Base-by-base conservation (phyloP, 2,888 invertebrate genomes). In the Crocallis elinguaria region DNA sequence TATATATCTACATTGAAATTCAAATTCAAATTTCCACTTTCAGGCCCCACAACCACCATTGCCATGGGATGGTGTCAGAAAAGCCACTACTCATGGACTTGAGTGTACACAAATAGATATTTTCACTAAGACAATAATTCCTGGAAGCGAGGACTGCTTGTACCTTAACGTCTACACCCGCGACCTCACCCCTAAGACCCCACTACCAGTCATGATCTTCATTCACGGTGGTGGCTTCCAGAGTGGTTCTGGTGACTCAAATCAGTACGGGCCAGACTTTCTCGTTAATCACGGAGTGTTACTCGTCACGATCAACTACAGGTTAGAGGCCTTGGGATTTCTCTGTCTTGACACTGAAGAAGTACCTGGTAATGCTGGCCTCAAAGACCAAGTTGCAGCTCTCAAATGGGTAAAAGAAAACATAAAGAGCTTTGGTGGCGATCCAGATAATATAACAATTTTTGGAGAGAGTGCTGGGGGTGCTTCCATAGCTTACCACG, bases 391-490 rank as follows among this genome's bases (percentile, higher is more conserved):
- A 62, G 74, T 75, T 0, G 69, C 68, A 7, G 80, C 79, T 9
- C 45, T 81, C 3, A 69, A 48, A 49, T 81, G 80, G 80, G 72
- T 81, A 0, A 66, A 68, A 17, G 63, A 70, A 33, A 81, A 81
- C 41, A 77, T 81, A 21, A 41, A 50, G 0, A 56, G 60, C 30
- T 81, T 81, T 37, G 80, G 80, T 3, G 80, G 81, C 5, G 75
- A 81, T 64, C 67, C 77, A 0, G 55, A 69, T 2, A 78, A 79
- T 45, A 64, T 82, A 0, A 82, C 81, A 1, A 51, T 82, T 11
- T 73, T 81, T 43, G 82, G 82, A n/a, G 75, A 79, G 54, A 82
- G 81, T 37, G 75, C 77, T 39, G 82, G 81, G 0, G 77, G 71
- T 7, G 71, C 73, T 9, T 69, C 74, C 0, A 65, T 64, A 1